phyloP scores from a whole-genome alignment of 2,888 invertebrate species.

The Drosophila planitibia region DNA sequence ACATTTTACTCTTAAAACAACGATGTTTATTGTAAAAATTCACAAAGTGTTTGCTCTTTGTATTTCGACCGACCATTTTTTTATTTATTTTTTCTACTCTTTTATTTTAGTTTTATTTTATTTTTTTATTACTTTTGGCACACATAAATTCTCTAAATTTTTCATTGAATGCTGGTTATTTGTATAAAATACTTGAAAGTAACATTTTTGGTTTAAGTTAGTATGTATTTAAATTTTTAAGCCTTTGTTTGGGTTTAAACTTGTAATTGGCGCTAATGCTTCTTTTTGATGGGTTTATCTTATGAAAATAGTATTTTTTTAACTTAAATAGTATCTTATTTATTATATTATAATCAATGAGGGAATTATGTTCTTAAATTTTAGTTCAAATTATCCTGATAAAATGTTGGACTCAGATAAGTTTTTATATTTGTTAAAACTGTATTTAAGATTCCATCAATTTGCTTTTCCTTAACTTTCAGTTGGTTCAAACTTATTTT shows the following conservation, averaged over 20 bases:
- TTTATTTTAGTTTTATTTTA: not conserved
- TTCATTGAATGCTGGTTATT: constrained; percentile 5
- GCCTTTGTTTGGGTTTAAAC: not conserved
- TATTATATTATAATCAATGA: not conserved
- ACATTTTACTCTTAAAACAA: constrained; percentile 34
- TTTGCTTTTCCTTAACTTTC: accelerated
- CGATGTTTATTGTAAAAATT: constrained; percentile 21
- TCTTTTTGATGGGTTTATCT: not conserved
- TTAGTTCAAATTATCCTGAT: not conserved
- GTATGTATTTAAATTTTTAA: not conserved
- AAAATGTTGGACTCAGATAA: not conserved
- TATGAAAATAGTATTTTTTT: not conserved
- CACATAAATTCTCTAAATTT: constrained; percentile 7
- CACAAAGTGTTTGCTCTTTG: constrained; percentile 31
- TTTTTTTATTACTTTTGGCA: not conserved
- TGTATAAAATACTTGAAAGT: not conserved
- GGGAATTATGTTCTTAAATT: not conserved
- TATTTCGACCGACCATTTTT: not conserved
- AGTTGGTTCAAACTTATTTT: not conserved
- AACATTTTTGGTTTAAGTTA: not conserved
- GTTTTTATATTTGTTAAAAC: not conserved
- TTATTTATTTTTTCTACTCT: not conserved
- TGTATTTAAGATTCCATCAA: not conserved
- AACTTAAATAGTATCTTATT: not conserved
- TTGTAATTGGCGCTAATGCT: not conserved